Evolutionary conservation across 2,797 vertebrate species (phyloP).

Genomic region (Anableps anableps): DNA sequence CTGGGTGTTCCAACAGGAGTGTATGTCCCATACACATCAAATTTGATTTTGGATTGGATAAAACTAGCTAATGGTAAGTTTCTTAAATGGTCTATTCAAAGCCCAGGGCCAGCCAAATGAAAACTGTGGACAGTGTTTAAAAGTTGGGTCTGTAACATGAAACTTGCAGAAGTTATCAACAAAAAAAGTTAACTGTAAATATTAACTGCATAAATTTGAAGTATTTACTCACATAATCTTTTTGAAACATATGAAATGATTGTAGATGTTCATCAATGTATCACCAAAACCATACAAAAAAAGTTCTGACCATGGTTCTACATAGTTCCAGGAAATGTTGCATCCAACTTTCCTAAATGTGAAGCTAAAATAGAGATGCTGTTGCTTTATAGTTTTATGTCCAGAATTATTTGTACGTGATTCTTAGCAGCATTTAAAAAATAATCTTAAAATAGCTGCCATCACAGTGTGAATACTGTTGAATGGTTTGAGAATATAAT

Average conservation of each 20-base stretch:
- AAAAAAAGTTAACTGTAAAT: not conserved
- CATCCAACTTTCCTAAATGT: no score
- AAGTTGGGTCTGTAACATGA: not conserved
- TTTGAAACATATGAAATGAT: not conserved
- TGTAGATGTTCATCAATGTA: not conserved
- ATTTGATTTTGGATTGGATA: not conserved
- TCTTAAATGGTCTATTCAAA: not conserved
- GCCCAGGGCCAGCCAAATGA: not conserved
- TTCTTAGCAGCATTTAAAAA: no score
- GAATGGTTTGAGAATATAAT: not conserved
- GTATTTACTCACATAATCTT: no score
- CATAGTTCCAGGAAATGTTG: no score
- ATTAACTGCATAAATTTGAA: not conserved
- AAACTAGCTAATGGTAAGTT: not conserved
- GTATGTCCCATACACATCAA: not conserved
- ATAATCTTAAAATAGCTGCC: not conserved
- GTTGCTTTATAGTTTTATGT: no score
- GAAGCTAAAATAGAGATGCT: no score
- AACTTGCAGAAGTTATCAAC: not conserved
- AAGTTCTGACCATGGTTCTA: no score
- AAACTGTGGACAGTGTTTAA: not conserved
- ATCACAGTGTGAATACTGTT: not conserved
- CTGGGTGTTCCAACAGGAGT: not conserved
- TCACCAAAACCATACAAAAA: no score
- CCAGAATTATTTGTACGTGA: no score